Conservation (phyloP, 2,113 vertebrate species). For the Dendrocopos noguchii region DNA sequence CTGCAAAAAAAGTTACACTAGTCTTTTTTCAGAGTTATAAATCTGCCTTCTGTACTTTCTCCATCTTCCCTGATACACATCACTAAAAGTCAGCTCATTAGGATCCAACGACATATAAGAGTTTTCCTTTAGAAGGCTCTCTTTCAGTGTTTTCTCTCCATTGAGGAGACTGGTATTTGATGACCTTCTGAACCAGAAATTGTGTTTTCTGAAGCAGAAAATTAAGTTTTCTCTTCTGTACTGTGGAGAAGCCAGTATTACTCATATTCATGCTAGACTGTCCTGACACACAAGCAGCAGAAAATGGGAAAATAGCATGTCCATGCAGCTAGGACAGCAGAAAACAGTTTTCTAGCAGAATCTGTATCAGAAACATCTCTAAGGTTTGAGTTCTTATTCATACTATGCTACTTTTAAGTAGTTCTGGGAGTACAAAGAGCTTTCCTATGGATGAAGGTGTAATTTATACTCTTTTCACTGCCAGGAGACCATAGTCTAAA, state of each 20-base stretch:
- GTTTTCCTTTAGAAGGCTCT: neutral
- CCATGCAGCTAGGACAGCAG: neutral
- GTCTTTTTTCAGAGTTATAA: neutral
- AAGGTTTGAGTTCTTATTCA: neutral
- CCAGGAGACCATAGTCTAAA: neutral
- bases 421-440: neutral
- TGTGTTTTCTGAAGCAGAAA: slow-evolving; percentile 65
- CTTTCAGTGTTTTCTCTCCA: neutral
- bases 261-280: neutral
- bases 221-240: slow-evolving; percentile 42
- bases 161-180: slow-evolving; percentile 5
- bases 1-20: neutral
- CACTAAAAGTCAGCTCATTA: neutral
- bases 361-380: neutral
- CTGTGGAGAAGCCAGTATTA: neutral
- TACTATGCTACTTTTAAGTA: neutral
- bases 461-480: neutral
- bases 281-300: slow-evolving; percentile 5
- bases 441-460: neutral
- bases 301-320: neutral
- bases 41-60: neutral
- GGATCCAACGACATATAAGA: neutral
- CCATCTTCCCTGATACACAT: neutral
- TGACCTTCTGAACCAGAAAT: slow-evolving; percentile 31
- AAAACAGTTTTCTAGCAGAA: neutral